Conservation (phyloP, 2,888 invertebrate species). For the Gasteruption jaculator region DNA sequence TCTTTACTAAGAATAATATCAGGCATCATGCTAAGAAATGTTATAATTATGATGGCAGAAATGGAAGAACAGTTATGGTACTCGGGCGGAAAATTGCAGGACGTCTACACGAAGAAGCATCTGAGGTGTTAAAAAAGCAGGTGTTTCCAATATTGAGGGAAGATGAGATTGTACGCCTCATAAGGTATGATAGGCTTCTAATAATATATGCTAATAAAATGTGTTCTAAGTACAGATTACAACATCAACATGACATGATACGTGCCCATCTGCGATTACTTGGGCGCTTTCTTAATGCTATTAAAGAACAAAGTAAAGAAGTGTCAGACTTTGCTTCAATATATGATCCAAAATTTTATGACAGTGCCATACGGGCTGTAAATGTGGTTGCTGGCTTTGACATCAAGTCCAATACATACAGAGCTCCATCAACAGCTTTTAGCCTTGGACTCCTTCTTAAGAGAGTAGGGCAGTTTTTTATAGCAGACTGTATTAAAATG, state of each 20-base stretch:
- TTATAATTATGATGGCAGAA: conserved; percentile 2
- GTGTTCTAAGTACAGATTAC: conserved; percentile 20
- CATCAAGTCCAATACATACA: conserved; percentile 10
- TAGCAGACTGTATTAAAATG: too few species aligned
- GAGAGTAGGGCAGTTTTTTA: conserved; percentile 20
- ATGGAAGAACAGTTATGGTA: conserved; percentile 4
- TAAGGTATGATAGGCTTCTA: conserved; percentile 25
- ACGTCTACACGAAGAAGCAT: conserved; percentile 19
- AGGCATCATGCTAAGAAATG: conserved; percentile 18
- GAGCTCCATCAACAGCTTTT: conserved; percentile 22
- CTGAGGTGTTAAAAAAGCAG: conserved; percentile 11
- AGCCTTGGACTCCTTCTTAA: conserved; percentile 23
- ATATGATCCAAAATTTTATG: conserved; percentile 21
- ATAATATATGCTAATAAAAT: conserved; percentile 25
- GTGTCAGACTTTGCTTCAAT: conserved; percentile 24
- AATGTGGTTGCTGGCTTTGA: conserved; percentile 19
- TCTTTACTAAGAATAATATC: conserved; percentile 20
- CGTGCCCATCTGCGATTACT: conserved; percentile 22
- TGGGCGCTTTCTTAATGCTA: conserved; percentile 18
- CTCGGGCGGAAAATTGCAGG: conserved; percentile 11
- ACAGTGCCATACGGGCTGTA: conserved; percentile 16
- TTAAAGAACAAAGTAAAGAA: conserved; percentile 12
- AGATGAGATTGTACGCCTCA: conserved; percentile 20
- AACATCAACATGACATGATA: conserved; percentile 23
- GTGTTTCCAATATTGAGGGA: conserved; percentile 25